Percentiles rank a stretch among this genome's conserved stretches.
Conservation (phyloP, 2,888 invertebrate species). For the Netelia fuscicornis region DNA sequence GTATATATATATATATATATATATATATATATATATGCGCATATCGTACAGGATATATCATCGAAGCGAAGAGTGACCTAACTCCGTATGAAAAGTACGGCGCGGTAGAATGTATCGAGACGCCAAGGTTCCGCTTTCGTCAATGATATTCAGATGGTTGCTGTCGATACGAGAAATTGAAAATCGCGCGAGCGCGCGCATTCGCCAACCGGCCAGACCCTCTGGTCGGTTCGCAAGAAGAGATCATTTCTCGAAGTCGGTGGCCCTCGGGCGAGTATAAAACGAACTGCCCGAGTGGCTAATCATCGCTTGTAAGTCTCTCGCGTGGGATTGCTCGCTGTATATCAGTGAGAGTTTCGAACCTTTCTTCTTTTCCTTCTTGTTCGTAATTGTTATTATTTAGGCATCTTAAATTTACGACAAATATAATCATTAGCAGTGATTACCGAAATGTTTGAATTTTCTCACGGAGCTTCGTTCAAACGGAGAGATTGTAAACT, state of each 20-base stretch:
- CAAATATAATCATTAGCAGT: not conserved
- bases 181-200: conserved; percentile 55
- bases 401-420: not conserved
- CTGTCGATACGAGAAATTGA: conserved; percentile 73
- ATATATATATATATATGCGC: conserved; percentile 24
- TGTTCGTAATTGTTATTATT: not conserved
- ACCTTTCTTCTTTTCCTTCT: not conserved
- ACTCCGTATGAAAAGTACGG: conserved; percentile 44
- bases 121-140: conserved; percentile 63
- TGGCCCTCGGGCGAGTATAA: conserved; percentile 45
- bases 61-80: conserved; percentile 1
- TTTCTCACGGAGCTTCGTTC: not conserved
- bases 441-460: not conserved
- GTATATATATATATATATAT: conserved; percentile 31
- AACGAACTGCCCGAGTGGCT: conserved; percentile 50
- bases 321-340: conserved; percentile 45
- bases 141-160: conserved; percentile 71
- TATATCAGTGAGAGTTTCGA: conserved; percentile 6
- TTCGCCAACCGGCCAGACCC: conserved; percentile 37
- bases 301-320: conserved; percentile 62
- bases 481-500: not conserved
- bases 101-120: conserved; percentile 61
- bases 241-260: conserved; percentile 53
- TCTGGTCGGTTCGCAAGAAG: not conserved
- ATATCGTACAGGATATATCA: conserved; percentile 23